Percentiles rank a stretch among this genome's conserved stretches.
Conservation (phyloP, 2,888 invertebrate species). For the Cheilosia vulpina region DNA sequence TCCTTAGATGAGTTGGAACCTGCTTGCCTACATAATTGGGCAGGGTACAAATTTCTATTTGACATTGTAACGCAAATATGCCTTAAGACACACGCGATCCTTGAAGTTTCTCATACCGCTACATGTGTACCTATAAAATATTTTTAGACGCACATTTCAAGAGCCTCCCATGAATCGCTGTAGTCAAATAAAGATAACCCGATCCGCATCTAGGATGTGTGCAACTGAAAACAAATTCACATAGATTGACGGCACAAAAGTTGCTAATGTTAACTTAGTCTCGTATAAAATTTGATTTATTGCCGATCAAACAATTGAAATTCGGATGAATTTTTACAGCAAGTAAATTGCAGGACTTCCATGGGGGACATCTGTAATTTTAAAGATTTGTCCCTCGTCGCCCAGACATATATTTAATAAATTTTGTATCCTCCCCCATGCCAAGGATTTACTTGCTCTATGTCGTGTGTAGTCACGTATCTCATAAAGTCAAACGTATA, state of each 20-base stretch:
- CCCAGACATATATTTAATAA: conserved; percentile 33
- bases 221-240: conserved; percentile 13
- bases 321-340: background rate
- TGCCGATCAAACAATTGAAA: conserved; percentile 12
- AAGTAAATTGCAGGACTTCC: conserved; percentile 7
- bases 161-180: too few species aligned
- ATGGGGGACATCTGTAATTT: conserved; percentile 14
- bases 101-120: too few species aligned
- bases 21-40: too few species aligned
- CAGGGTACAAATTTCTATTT: too few species aligned
- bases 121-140: too few species aligned
- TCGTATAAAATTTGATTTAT: background rate
- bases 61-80: too few species aligned
- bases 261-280: conserved; percentile 17
- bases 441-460: conserved; percentile 16
- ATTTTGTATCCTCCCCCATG: conserved; percentile 11
- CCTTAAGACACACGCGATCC: background rate
- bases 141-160: background rate
- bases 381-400: background rate
- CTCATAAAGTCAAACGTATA: conserved; percentile 41
- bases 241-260: background rate
- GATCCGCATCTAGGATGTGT: background rate
- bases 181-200: background rate
- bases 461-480: conserved; percentile 51
- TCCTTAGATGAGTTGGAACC: too few species aligned